These are phyloP conservation scores for Pandemis corylana DNA, from an alignment of 2,888 invertebrate genomes.

Conservation along the genomic window DNA sequence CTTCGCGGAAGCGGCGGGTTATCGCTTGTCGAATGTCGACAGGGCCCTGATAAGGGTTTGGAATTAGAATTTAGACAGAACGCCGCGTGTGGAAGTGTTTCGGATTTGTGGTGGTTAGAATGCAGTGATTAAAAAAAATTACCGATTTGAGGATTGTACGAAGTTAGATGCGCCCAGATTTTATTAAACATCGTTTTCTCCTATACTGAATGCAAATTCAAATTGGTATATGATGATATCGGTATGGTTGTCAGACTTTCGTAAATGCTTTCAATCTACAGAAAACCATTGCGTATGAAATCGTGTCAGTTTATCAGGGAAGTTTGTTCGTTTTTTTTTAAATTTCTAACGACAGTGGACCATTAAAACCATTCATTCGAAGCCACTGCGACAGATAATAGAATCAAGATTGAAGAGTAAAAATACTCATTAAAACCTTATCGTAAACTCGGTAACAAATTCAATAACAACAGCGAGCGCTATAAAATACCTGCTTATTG, in stretches of 20 bases:
- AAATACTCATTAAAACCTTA: background rate
- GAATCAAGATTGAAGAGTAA: conserved; percentile 4
- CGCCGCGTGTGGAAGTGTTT: conserved; percentile 21
- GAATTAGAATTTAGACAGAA: conserved; percentile 26
- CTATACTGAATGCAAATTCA: background rate
- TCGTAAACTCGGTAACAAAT: conserved; percentile 14
- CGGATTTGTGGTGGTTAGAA: conserved; percentile 2
- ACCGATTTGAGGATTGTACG: background rate
- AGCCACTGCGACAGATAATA: background rate
- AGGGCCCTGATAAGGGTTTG: conserved; percentile 33
- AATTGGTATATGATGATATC: background rate
- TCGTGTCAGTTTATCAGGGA: background rate
- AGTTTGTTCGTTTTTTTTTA: background rate
- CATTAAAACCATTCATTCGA: background rate
- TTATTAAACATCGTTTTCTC: background rate
- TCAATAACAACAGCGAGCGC: conserved; percentile 19
- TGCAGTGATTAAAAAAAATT: conserved; percentile 3
- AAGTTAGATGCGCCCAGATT: background rate
- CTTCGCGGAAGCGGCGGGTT: conserved; percentile 64
- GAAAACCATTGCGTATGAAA: background rate
- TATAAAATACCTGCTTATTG: conserved; percentile 13
- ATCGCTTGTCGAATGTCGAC: conserved; percentile 52
- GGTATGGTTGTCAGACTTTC: background rate
- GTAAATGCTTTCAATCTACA: background rate
- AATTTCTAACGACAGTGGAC: background rate